These are phyloP conservation scores for Trididemnum miniatum DNA, from an alignment of 23 tunicate species.

Conservation along the genomic window DNA sequence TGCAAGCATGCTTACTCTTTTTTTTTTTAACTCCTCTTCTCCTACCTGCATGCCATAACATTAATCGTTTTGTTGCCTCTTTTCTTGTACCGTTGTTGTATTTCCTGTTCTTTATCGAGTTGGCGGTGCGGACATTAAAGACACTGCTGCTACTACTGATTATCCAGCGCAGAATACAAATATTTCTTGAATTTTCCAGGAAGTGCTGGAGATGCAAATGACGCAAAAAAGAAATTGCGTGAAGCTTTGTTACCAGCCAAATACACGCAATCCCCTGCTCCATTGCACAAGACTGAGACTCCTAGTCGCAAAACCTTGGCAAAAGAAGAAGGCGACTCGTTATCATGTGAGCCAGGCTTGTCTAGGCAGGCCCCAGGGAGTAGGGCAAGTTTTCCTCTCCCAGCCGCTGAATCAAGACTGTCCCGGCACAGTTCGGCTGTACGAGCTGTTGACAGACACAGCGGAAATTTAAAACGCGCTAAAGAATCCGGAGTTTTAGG, in stretches of 20 bases:
- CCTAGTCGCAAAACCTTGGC: neutral
- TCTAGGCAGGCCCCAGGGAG: conserved; percentile 45
- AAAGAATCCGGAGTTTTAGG: conserved; percentile 16
- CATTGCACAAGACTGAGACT: neutral
- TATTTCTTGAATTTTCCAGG: too few relatives aligned
- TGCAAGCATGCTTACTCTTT: too few relatives aligned
- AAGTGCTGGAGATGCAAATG: neutral
- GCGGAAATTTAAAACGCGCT: conserved; percentile 52
- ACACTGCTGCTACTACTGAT: too few relatives aligned
- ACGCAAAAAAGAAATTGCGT: neutral
- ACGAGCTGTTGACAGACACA: conserved; percentile 69
- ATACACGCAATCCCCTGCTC: neutral
- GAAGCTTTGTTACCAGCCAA: neutral
- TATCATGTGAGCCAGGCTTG: conserved; percentile 39
- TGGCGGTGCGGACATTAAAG: too few relatives aligned
- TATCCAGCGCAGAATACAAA: too few relatives aligned
- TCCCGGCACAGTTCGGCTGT: conserved; percentile 83
- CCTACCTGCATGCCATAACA: too few relatives aligned
- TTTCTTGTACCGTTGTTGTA: too few relatives aligned
- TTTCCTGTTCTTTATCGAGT: too few relatives aligned
- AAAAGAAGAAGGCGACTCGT: conserved; percentile 22
- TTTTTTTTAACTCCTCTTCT: too few relatives aligned
- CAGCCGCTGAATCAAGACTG: conserved; percentile 44
- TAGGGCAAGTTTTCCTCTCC: conserved; percentile 58
- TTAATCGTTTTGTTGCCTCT: too few relatives aligned